A percentile compares a stretch with the other conserved stretches of the same genome.
These are phyloP conservation scores for Microcebus lehilahytsara DNA, from an alignment of 2,113 vertebrate genomes.

Conservation along the genomic window DNA sequence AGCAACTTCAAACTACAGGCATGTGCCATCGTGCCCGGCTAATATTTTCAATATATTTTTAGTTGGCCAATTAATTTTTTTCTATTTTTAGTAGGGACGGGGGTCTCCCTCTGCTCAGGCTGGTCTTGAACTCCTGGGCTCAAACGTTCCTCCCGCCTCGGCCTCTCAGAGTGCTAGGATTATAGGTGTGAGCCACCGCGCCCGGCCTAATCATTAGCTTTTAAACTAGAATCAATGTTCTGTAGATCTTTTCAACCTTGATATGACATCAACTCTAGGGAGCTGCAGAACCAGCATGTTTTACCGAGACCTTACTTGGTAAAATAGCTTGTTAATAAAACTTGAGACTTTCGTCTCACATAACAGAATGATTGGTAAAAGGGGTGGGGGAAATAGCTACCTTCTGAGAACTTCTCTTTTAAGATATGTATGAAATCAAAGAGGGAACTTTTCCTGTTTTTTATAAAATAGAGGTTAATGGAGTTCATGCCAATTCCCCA, in stretches of 20 bases:
- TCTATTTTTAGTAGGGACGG: no score
- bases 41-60: no score
- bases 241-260: not conserved
- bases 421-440: not conserved
- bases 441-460: not conserved
- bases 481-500: not conserved
- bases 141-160: no score
- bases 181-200: no score
- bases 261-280: not conserved
- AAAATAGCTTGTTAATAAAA: not conserved
- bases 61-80: no score
- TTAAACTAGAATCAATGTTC: not conserved
- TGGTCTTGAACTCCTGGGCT: no score
- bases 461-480: not conserved
- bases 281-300: not conserved
- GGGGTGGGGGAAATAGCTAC: not conserved
- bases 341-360: not conserved
- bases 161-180: no score
- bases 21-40: no score
- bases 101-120: no score
- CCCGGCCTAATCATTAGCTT: not conserved
- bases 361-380: not conserved
- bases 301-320: not conserved
- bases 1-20: no score
- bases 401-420: constrained; percentile 19